Evolutionary conservation across 30 jellyfish, hydroid and myxozoan species (phyloP).

Genomic region (Hydra vulgaris): DNA sequence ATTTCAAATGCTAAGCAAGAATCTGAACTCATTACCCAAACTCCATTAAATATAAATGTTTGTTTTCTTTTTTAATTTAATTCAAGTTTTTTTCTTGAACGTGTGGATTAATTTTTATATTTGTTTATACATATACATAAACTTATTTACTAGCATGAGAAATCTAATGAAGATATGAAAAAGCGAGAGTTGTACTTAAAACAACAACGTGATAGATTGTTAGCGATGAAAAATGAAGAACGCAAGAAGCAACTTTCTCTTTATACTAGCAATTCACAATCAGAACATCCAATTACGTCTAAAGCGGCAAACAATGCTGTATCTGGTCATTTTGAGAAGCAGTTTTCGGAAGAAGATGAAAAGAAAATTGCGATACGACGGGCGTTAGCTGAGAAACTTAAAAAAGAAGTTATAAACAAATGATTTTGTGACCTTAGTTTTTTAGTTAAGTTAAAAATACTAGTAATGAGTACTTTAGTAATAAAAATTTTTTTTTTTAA

Average conservation of each 20-base stretch:
- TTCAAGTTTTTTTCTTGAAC: not conserved
- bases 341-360: slow-evolving; percentile 25
- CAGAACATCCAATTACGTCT: slow-evolving; percentile 69
- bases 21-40: not conserved
- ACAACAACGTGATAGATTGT: slow-evolving; percentile 70
- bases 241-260: slow-evolving; percentile 60
- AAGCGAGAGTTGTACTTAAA: slow-evolving; percentile 64
- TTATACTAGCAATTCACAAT: slow-evolving; percentile 36
- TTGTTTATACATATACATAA: too few species aligned
- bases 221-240: slow-evolving; percentile 68
- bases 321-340: slow-evolving; percentile 7
- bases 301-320: slow-evolving; percentile 76
- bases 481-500: too few species aligned
- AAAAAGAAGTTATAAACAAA: slow-evolving; percentile 67
- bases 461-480: too few species aligned
- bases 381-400: slow-evolving; percentile 81
- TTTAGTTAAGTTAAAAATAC: too few species aligned
- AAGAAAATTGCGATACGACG: slow-evolving; percentile 60
- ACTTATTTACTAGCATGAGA: slow-evolving; percentile 4
- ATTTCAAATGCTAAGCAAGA: slow-evolving; percentile 1
- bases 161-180: slow-evolving; percentile 48
- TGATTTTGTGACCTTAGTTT: too few species aligned
- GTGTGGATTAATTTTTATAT: too few species aligned
- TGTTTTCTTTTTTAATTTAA: not conserved
- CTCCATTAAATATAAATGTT: not conserved